phyloP scores from a whole-genome alignment of 2,113 vertebrate species.

The Pachypanchax playfairii region DNA sequence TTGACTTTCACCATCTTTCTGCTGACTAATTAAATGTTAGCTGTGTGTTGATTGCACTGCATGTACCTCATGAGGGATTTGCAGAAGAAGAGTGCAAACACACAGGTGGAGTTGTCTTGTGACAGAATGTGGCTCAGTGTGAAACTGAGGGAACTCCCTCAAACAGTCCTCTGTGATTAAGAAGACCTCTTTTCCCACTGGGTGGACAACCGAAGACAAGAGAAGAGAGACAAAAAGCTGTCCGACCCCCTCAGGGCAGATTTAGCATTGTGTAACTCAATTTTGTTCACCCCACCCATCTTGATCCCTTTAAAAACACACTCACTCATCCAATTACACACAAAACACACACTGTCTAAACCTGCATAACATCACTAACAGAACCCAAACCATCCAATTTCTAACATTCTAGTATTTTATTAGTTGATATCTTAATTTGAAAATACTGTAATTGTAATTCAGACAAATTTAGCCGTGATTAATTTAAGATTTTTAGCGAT shows the following conservation, averaged over 20 bases:
- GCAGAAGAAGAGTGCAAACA: constrained; percentile 29
- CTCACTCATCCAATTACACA: constrained; percentile 31
- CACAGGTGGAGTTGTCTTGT: constrained; percentile 38
- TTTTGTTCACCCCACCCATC: constrained; percentile 68
- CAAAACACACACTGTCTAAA: constrained; percentile 25
- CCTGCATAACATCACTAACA: constrained; percentile 33
- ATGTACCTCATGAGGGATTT: constrained; percentile 22
- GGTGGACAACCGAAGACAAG: constrained; percentile 41
- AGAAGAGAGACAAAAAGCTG: constrained; percentile 58
- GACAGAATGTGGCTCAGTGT: constrained; percentile 48
- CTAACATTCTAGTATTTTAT: too few species aligned
- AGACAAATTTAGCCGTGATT: too few species aligned
- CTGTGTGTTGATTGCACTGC: constrained; percentile 1
- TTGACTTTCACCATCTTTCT: constrained; percentile 37
- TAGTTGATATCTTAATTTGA: too few species aligned
- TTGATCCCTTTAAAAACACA: constrained; percentile 62
- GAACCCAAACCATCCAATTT: background rate
- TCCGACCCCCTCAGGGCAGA: constrained; percentile 63
- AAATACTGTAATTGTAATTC: too few species aligned
- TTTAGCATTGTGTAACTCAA: constrained; percentile 73
- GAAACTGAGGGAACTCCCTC: constrained; percentile 56
- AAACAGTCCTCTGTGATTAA: constrained; percentile 41
- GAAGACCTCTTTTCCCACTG: constrained; percentile 30
- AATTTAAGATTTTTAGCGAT: too few species aligned
- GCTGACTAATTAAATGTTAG: background rate